phyloP scores from a whole-genome alignment of 2,888 invertebrate species.

The Acleris cristana region DNA sequence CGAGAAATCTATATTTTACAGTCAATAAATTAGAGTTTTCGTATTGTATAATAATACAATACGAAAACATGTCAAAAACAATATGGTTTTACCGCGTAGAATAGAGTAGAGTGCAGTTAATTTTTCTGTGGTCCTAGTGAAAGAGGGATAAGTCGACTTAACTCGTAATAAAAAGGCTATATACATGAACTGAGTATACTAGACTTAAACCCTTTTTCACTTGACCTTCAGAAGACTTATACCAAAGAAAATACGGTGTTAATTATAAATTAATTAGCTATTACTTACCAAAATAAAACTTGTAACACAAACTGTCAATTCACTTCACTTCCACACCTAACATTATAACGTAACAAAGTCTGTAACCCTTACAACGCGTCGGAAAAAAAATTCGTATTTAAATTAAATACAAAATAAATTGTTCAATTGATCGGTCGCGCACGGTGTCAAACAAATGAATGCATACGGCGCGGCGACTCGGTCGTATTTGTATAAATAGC shows the following conservation, averaged over 20 bases:
- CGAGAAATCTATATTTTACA: too few relatives aligned
- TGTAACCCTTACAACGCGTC: conserved; percentile 16
- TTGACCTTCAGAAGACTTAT: too few relatives aligned
- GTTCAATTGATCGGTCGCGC: conserved; percentile 40
- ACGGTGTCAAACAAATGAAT: conserved; percentile 54
- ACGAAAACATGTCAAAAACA: too few relatives aligned
- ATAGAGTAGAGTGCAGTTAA: too few relatives aligned
- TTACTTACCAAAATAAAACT: conserved; percentile 21
- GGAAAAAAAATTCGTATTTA: background rate
- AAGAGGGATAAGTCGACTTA: too few relatives aligned
- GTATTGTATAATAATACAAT: too few relatives aligned
- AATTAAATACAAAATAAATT: background rate
- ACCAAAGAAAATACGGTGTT: background rate
- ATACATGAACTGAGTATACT: too few relatives aligned
- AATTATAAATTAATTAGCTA: background rate
- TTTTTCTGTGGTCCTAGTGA: too few relatives aligned
- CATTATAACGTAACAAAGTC: conserved; percentile 22
- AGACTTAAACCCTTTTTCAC: too few relatives aligned
- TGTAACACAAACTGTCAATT: conserved; percentile 20
- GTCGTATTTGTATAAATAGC: conserved; percentile 73
- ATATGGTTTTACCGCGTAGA: too few relatives aligned
- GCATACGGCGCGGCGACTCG: conserved; percentile 57
- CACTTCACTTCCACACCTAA: conserved; percentile 30
- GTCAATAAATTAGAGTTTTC: too few relatives aligned
- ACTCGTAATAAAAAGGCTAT: too few relatives aligned